Conservation (phyloP, 2,888 invertebrate species). For the Patella ulyssiponensis region DNA sequence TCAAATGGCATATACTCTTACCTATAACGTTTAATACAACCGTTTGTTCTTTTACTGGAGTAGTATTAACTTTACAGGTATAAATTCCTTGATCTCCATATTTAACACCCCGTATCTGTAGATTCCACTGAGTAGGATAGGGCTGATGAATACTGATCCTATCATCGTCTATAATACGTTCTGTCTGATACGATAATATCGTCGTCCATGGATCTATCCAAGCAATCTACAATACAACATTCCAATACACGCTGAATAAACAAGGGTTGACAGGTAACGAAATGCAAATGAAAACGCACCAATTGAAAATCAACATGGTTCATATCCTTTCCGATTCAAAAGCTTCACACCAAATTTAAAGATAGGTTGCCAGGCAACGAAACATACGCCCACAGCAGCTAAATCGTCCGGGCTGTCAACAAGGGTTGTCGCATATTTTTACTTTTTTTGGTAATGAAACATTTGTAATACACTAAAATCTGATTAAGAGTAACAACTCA, state of each 20-base stretch:
- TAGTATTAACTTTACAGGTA: slow-evolving; percentile 55
- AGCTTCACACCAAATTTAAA: no score
- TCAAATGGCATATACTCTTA: slow-evolving; percentile 30
- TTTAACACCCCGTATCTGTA: slow-evolving; percentile 46
- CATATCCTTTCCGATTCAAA: no score
- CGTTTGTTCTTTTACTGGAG: slow-evolving; percentile 54
- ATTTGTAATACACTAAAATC: no score
- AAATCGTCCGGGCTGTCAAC: no score
- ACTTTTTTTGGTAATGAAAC: no score
- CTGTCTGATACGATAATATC: slow-evolving; percentile 37
- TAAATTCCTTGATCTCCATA: slow-evolving; percentile 46
- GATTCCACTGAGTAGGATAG: slow-evolving; percentile 51
- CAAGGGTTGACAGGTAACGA: no score
- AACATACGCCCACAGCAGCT: no score
- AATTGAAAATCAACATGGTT: no score
- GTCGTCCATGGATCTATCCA: slow-evolving; percentile 44
- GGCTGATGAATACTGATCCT: slow-evolving; percentile 47
- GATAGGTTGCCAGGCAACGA: no score
- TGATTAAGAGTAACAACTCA: no score
- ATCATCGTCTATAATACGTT: slow-evolving; percentile 48
- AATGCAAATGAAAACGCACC: no score
- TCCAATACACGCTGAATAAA: background rate
- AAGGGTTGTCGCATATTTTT: no score
- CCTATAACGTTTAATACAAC: slow-evolving; percentile 59
- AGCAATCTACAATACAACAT: slow-evolving; percentile 31